These are phyloP conservation scores for Leptinotarsa defecta DNA, from an alignment of 1,140 invertebrate genomes.

Conservation along the genomic window DNA sequence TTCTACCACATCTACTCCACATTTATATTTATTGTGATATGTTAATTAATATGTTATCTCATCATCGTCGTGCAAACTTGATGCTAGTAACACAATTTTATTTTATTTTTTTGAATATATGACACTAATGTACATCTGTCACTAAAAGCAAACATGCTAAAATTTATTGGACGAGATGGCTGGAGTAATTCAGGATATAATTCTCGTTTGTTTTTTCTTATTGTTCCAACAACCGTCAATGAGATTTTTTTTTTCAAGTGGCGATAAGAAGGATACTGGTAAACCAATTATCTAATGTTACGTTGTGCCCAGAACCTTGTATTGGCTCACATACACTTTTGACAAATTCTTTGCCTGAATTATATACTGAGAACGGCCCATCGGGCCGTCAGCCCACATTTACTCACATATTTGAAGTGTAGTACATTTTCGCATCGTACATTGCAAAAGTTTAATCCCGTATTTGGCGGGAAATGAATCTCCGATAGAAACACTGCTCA, in stretches of 20 bases:
- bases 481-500: too few relatives aligned
- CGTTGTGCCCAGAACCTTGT: neutral
- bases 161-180: too few relatives aligned
- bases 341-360: constrained; percentile 11
- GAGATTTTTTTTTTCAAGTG: neutral
- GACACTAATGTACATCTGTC: too few relatives aligned
- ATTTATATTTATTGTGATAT: neutral
- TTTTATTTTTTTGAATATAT: too few relatives aligned
- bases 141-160: too few relatives aligned
- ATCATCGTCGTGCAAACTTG: constrained; percentile 17
- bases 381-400: constrained; percentile 33
- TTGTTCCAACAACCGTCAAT: constrained; percentile 13
- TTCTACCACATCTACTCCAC: neutral
- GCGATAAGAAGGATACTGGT: neutral
- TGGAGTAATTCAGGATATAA: constrained; percentile 16
- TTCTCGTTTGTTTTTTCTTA: constrained; percentile 25
- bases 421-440: constrained; percentile 41
- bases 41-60: too few relatives aligned
- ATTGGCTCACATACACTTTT: constrained; percentile 1
- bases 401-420: constrained; percentile 40
- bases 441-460: constrained; percentile 47
- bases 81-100: constrained; percentile 17
- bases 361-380: constrained; percentile 8
- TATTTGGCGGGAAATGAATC: constrained; percentile 48
- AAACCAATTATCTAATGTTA: constrained; percentile 27